Base-by-base conservation (phyloP, 2,888 invertebrate genomes). In the Rhagonycha lutea region DNA sequence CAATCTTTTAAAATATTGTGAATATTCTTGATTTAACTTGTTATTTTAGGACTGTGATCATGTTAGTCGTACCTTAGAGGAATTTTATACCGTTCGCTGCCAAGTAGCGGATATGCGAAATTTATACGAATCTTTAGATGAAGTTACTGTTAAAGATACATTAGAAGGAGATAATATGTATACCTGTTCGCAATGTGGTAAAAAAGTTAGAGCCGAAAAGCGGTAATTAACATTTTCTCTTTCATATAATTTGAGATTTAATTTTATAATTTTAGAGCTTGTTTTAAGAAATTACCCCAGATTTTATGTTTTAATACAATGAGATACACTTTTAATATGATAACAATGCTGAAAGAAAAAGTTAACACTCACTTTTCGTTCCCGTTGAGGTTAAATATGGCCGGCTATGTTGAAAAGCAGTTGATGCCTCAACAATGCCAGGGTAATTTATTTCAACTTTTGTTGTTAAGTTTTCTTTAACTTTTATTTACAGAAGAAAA, bases 111-210 rank as follows among this genome's bases (percentile, higher is more conserved):
- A 98, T 86, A 98, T 98, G 98, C 91, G 97, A 69, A 97, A 97
- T 88, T 89, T 98, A 47, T 96, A 97, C 84, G 98, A 98, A 88
- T 97, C 97, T 28, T 89, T 98, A 28, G 97, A 98, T 88, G 98
- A 98, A 88, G 96, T 98, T n/a, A 98, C 98, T 0, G 97, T 98
- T 9, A 98, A 98, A 86, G 98, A 98, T 86, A 98, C 97, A 26
- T 89, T 98, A 0, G 98, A 98, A 87, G 98, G 98, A 67, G 98
- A 98, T 88, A 98, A 98, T 87, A 98, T 98, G 95, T 98, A 98
- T 87, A 98, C 97, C 0, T 98, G 98, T 86, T 97, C 97, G 12
- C 96, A 97, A 83, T 98, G 98, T 86, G 95, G 96, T 7, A 95
- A 95, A 84, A 98, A 98, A 91, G 98, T 98, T 63, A 90, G 98